phyloP scores from a whole-genome alignment of 2,888 invertebrate species.

The Psococerastis gibbosa region DNA sequence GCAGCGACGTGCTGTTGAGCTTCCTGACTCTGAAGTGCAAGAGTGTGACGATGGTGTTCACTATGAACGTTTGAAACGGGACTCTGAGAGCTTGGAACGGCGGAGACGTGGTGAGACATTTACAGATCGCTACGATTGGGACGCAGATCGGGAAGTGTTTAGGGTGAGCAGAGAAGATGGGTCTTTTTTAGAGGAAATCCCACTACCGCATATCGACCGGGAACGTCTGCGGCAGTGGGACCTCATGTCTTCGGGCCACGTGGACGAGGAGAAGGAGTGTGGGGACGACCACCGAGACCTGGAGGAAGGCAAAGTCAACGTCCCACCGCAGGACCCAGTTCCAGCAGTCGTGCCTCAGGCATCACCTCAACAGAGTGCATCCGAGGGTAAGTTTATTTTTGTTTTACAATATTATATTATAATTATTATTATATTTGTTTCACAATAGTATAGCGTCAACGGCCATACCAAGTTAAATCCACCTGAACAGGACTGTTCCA shows the following conservation, averaged over 20 bases:
- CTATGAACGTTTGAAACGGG: conserved; percentile 35
- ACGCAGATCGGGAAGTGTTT: conserved; percentile 25
- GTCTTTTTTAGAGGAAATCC: conserved; percentile 31
- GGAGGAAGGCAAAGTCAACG: neutral
- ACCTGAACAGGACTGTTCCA: too few species aligned
- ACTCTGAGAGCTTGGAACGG: conserved; percentile 33
- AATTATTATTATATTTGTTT: too few species aligned
- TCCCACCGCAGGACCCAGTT: neutral
- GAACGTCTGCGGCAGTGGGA: conserved; percentile 79
- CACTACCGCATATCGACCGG: conserved; percentile 42
- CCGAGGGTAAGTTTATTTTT: neutral
- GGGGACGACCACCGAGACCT: too few species aligned
- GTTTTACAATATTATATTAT: too few species aligned
- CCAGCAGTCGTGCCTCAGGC: neutral
- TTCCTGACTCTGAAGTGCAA: neutral
- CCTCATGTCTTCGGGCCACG: conserved; percentile 64
- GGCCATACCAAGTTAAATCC: too few species aligned
- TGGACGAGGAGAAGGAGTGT: conserved; percentile 26
- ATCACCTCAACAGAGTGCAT: neutral
- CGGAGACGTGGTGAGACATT: conserved; percentile 20
- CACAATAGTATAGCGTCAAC: too few species aligned
- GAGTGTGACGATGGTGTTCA: conserved; percentile 31
- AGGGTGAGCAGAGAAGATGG: conserved; percentile 15
- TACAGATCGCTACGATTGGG: conserved; percentile 26
- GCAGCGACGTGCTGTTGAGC: conserved; percentile 1